Percentiles rank a stretch among this genome's conserved stretches.
Evolutionary conservation across 2,113 vertebrate species (phyloP).

Genomic region (Penelope pileata): DNA sequence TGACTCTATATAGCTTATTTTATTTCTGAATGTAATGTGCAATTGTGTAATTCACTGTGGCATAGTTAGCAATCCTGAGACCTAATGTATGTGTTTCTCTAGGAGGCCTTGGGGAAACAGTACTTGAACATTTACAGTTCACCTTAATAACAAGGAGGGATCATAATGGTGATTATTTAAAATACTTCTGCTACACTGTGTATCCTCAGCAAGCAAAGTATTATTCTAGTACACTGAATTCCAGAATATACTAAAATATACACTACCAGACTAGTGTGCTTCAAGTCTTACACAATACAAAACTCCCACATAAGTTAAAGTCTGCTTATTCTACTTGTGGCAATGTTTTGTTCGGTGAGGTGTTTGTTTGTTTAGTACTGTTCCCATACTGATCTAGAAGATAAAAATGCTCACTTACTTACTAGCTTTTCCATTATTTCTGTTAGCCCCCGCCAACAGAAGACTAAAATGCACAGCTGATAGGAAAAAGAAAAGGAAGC

Average conservation of each 20-base stretch:
- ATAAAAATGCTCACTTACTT: slow-evolving; percentile 7
- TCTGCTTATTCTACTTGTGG: accelerated
- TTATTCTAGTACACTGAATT: neutral
- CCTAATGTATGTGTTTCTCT: neutral
- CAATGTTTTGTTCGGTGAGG: accelerated
- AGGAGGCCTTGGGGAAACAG: neutral
- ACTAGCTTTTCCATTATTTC: neutral
- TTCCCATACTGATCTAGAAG: neutral
- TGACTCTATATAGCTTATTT: neutral
- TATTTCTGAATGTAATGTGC: neutral
- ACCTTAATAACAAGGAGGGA: neutral
- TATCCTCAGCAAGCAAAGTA: neutral
- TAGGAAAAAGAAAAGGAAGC: neutral
- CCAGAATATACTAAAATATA: neutral
- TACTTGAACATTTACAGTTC: neutral
- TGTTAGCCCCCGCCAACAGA: neutral
- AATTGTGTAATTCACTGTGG: neutral
- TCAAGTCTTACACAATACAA: neutral
- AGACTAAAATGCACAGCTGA: neutral
- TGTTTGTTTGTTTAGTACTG: neutral
- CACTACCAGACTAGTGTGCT: neutral
- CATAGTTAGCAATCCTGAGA: neutral
- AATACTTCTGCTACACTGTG: neutral
- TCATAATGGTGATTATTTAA: neutral
- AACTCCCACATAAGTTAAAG: accelerated